These are phyloP conservation scores for Dolichallabes microphthalmus DNA, from an alignment of 2,113 vertebrate genomes.

Conservation along the genomic window DNA sequence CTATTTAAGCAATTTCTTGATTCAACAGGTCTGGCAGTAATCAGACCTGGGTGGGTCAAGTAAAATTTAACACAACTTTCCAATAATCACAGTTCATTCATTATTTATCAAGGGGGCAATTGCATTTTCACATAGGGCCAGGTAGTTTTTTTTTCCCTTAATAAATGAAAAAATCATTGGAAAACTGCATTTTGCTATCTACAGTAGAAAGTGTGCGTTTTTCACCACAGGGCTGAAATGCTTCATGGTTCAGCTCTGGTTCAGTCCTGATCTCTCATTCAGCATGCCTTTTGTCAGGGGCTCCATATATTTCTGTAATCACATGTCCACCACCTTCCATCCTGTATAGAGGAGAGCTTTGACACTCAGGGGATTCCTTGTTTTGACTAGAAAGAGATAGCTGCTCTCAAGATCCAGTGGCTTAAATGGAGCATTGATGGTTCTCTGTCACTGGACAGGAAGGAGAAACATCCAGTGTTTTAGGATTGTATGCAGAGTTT, in stretches of 20 bases:
- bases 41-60: too few relatives aligned
- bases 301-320: constrained; percentile 34
- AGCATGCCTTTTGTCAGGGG: not conserved
- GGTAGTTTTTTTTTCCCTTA: too few relatives aligned
- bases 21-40: too few relatives aligned
- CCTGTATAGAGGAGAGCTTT: not conserved
- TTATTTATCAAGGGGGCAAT: too few relatives aligned
- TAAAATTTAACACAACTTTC: too few relatives aligned
- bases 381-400: not conserved
- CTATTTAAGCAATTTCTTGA: too few relatives aligned
- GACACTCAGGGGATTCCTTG: not conserved
- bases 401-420: not conserved
- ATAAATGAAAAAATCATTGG: too few relatives aligned
- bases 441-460: not conserved
- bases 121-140: too few relatives aligned
- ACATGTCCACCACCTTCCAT: constrained; percentile 18
- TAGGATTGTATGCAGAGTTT: not conserved
- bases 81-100: too few relatives aligned
- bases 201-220: too few relatives aligned
- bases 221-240: not conserved
- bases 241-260: not conserved
- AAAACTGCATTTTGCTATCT: too few relatives aligned
- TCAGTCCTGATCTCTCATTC: not conserved
- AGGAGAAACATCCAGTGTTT: not conserved
- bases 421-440: not conserved